A percentile compares a stretch with the other conserved stretches of the same genome.
Conservation (phyloP, 1,140 invertebrate genomes). For the Chelonus insularis region DNA sequence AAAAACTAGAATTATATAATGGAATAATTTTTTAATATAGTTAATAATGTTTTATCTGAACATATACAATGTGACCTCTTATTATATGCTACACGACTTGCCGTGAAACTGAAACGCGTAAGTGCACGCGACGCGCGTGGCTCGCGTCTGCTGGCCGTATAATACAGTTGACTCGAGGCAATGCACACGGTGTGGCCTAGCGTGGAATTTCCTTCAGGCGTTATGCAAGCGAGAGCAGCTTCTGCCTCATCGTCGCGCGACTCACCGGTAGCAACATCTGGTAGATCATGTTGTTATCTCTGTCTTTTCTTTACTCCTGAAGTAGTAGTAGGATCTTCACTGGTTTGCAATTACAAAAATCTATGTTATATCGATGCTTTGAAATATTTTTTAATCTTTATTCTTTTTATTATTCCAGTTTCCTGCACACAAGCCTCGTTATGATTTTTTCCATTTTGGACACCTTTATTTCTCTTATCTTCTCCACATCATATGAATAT, state of each 20-base stretch:
- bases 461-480: too few relatives aligned
- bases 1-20: too few relatives aligned
- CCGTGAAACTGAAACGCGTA: conserved; percentile 22
- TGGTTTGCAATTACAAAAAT: conserved; percentile 6
- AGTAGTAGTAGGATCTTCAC: not conserved
- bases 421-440: too few relatives aligned
- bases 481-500: too few relatives aligned
- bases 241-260: not conserved
- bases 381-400: not conserved
- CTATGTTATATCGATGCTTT: not conserved
- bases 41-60: too few relatives aligned
- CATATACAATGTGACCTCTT: conserved; percentile 1
- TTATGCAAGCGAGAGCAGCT: conserved; percentile 28
- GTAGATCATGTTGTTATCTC: conserved; percentile 4
- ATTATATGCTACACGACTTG: conserved; percentile 8
- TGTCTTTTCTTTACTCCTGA: not conserved
- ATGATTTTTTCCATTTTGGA: too few relatives aligned
- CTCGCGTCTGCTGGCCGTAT: conserved; percentile 25
- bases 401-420: too few relatives aligned
- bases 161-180: conserved; percentile 3
- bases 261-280: conserved; percentile 7
- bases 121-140: conserved; percentile 35
- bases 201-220: conserved; percentile 33
- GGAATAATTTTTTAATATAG: too few relatives aligned
- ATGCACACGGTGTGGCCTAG: conserved; percentile 31